Evolutionary conservation across 1,140 invertebrate species (phyloP).

Genomic region (Augochlora pura): DNA sequence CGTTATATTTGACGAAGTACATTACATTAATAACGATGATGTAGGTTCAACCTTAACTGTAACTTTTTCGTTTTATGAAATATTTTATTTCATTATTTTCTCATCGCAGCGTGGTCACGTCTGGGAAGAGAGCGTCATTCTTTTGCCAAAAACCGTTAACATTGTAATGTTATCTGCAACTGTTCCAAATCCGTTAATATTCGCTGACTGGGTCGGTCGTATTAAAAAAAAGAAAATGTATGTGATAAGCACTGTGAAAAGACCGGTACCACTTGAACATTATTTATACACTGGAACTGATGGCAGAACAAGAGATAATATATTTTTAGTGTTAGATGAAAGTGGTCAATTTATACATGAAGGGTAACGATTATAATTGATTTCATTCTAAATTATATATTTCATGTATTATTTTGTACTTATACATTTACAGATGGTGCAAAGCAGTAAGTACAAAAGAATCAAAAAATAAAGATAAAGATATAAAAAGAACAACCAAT

Average conservation of each 20-base stretch:
- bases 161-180: slow-evolving; percentile 99
- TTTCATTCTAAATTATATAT: slow-evolving; percentile 9
- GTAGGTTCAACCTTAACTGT: slow-evolving; percentile 77
- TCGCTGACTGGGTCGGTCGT: slow-evolving; percentile 98
- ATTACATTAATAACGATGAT: slow-evolving; percentile 99
- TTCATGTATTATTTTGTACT: not conserved
- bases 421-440: slow-evolving; percentile 54
- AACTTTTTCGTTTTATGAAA: not conserved
- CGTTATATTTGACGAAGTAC: slow-evolving; percentile 99
- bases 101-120: slow-evolving; percentile 93
- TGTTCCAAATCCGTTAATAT: slow-evolving; percentile 97
- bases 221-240: slow-evolving; percentile 96
- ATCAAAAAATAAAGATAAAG: slow-evolving; percentile 38
- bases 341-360: slow-evolving; percentile 85
- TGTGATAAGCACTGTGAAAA: slow-evolving; percentile 95
- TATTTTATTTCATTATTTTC: not conserved
- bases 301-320: slow-evolving; percentile 90
- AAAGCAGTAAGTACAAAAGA: slow-evolving; percentile 53
- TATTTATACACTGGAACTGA: slow-evolving; percentile 94
- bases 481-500: slow-evolving; percentile 30
- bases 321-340: slow-evolving; percentile 91
- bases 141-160: slow-evolving; percentile 95
- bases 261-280: slow-evolving; percentile 97
- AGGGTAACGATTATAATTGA: slow-evolving; percentile 81
- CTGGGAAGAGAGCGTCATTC: slow-evolving; percentile 99